Base-by-base conservation (phyloP, 2,888 invertebrate genomes). In the Drosophila merina region DNA sequence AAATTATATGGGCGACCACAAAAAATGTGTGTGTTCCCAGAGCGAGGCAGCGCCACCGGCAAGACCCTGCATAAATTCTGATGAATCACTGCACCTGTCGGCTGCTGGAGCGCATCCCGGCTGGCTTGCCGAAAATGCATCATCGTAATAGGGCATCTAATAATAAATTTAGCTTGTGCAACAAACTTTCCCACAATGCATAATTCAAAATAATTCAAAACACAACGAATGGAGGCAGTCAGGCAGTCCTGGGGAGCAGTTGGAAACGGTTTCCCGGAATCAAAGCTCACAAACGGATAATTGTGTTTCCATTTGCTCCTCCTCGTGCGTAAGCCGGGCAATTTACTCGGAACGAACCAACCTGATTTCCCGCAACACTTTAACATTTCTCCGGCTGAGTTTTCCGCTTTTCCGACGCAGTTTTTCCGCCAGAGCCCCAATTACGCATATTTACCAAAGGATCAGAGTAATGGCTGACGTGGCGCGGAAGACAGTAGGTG, bases 61-160 rank as follows among this genome's bases (percentile, higher is more conserved):
- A 42, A 42, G 40, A 42, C 40, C 40, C 76, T 74, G 81, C 86
- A 82, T 82, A 82, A 82, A 85, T 82, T 82, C 83, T 79, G 86
- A 85, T 82, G 86, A 82, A 82, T 82, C 81, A 82, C 86, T 85
- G 81, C 81, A 77, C 62, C 62, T 63, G 62, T 64, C 63, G 67
- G 54, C 47, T 70, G 71, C 56, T 57, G 56, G 76, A 76, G 74
- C 50, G 51, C 63, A 67, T 30, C 77, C 72, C 76, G 36, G 59
- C 40, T 40, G 70, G 76, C 63, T 73, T 50, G 57, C 77, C 72
- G 51, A 64, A 63, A 64, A 64, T 63, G 54, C 54, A 75, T 77
- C 78, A 85, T 86, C 88, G 87, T 89, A 89, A 89, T 89, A 86
- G 86, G 84, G 86, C 79, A 73, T 83, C 89, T 89, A 89, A 89